These are phyloP conservation scores for Proisotoma minuta DNA, from an alignment of 2,888 invertebrate species.

Conservation along the genomic window DNA sequence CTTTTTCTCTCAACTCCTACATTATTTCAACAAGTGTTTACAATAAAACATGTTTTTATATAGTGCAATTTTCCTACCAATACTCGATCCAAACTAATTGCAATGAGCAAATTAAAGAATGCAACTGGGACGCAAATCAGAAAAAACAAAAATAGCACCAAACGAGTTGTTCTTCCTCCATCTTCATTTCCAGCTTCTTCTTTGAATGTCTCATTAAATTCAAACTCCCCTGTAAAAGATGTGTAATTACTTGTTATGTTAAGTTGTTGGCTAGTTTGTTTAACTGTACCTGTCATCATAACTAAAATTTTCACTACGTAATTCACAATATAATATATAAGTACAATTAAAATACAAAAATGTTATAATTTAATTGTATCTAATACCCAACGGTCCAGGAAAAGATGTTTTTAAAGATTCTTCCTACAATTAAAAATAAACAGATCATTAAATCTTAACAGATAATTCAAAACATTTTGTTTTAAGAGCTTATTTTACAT, in stretches of 20 bases:
- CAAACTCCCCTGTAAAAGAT: constrained; percentile 29
- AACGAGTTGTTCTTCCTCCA: constrained; percentile 12
- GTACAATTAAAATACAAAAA: too few species aligned
- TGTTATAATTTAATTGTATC: too few species aligned
- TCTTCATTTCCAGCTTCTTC: constrained; percentile 12
- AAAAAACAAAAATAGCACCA: constrained; percentile 26
- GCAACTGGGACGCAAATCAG: constrained; percentile 27
- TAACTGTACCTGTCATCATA: neutral
- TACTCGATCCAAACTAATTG: constrained; percentile 28
- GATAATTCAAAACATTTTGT: neutral
- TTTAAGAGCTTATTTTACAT: constrained; percentile 11
- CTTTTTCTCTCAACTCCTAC: constrained; percentile 28
- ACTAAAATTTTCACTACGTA: constrained; percentile 10
- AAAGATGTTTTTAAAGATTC: neutral
- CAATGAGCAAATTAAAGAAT: constrained; percentile 27
- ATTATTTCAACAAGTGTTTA: neutral
- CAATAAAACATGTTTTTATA: neutral
- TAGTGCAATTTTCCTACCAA: constrained; percentile 14
- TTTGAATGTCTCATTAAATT: constrained; percentile 32
- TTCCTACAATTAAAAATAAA: constrained; percentile 1
- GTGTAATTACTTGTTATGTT: too few species aligned
- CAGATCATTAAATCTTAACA: too few species aligned
- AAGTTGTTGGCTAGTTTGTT: too few species aligned
- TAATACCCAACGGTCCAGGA: constrained; percentile 6
- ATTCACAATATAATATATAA: too few species aligned